phyloP scores from a whole-genome alignment of 2,113 vertebrate genomes.

The Asarcornis scutulata region DNA sequence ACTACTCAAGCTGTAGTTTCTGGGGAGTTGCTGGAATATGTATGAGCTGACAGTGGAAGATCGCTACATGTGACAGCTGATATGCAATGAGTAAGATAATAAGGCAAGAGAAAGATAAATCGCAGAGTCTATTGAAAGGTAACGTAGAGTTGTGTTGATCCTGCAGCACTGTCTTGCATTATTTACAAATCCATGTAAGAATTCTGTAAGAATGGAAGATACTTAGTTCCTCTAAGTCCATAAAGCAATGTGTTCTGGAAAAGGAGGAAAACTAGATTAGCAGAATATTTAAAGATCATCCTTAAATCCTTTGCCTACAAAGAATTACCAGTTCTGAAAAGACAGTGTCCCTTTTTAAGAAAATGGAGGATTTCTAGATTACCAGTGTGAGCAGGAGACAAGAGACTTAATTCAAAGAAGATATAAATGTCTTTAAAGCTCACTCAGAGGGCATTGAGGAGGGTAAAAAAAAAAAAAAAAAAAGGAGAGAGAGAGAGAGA shows the following conservation, averaged over 20 bases:
- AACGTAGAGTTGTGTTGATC: not conserved
- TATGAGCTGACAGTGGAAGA: not conserved
- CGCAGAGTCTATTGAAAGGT: not conserved
- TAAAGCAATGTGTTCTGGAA: not conserved
- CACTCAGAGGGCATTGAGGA: too few species aligned
- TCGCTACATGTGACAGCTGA: not conserved
- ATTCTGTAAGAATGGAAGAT: not conserved
- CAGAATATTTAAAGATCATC: not conserved
- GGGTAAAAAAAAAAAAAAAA: too few species aligned
- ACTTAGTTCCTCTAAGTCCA: not conserved
- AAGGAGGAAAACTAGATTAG: not conserved
- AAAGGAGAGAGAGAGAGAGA: too few species aligned
- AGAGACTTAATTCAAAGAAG: not conserved
- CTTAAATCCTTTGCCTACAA: not conserved
- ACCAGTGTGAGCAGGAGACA: not conserved
- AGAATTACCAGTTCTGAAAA: not conserved
- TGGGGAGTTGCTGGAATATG: not conserved
- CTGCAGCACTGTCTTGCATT: not conserved
- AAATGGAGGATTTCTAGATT: not conserved
- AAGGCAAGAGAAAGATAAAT: not conserved
- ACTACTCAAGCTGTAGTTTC: not conserved
- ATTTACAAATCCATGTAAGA: not conserved
- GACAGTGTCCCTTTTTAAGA: rapidly evolving
- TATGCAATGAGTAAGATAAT: not conserved
- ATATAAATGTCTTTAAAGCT: not conserved